Base-by-base conservation (phyloP, 2,888 invertebrate genomes). In the Antheraea yamamai region DNA sequence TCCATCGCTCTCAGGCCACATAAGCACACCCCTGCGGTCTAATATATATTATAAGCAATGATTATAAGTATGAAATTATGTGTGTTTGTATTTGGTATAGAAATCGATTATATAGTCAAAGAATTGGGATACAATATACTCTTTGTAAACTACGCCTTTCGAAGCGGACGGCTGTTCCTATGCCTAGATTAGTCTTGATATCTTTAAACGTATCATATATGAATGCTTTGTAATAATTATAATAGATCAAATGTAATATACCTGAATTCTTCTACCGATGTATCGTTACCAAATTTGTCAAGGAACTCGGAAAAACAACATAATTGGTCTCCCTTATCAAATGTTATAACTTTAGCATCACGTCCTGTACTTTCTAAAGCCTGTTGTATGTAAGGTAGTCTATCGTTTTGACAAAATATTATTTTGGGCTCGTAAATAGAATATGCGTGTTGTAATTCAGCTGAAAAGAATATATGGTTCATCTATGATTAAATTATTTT, bases 331-430 rank as follows among this genome's bases (percentile, higher is more conserved):
- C 83, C 81, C 26, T 83, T 74, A 74, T 87, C 86, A 75, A 88
- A 91, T 3, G 87, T 88, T n/a, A 89, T 74, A 20, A 91, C 80
- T 74, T 81, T 74, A n/a, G 85, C 72, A 8, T 86, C 76, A 12
- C 80, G n/a, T 6, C 80, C 76, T 3, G 80, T 64, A 1, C 77
- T 75, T 14, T 81, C 75, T 14, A 87, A 71, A 7, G 86, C 87
- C 71, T 77, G 73, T 70, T 81, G 76, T 1, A 87, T 82, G 23
- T 88, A 85, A 1, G 77, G 26, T 0, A 84, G 80, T 75, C 81
- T 88, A 4, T 85, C 83, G 51, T 80, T 84, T 77, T 89, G 86
- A 72, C 90, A 90, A 76, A 91, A 89, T 73, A 90, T 79, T 47
- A 87, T 77, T 75, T 88, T 90, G 0, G 91, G 90, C 55, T 80